Conservation (phyloP, 2,113 vertebrate genomes). For the Rhea americana region DNA sequence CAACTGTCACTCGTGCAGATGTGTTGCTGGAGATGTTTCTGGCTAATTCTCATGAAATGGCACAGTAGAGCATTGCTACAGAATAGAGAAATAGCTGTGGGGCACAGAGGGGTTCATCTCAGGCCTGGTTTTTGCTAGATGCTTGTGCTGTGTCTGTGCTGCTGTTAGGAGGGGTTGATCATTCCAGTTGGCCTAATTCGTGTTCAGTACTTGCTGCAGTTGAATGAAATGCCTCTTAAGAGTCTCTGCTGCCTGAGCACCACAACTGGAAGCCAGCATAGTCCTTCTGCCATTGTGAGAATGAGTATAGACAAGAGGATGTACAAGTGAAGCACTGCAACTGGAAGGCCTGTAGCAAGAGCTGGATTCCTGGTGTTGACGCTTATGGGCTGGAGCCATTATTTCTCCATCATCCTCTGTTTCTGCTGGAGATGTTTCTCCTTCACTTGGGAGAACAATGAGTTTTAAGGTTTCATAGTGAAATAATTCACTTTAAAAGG, state of each 20-base stretch:
- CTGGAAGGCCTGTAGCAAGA: neutral
- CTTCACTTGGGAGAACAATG: neutral
- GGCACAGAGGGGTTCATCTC: neutral
- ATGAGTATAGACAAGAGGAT: neutral
- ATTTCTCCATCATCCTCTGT: neutral
- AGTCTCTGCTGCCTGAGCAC: neutral
- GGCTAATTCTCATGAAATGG: neutral
- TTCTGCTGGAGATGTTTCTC: neutral
- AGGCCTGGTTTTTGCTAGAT: neutral
- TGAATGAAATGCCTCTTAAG: too few relatives aligned
- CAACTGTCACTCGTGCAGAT: neutral
- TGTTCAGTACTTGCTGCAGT: neutral
- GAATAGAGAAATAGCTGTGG: neutral
- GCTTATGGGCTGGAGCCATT: fast-evolving
- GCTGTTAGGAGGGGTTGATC: neutral
- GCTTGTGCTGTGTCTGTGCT: neutral
- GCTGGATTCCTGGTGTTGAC: neutral
- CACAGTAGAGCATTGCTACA: neutral
- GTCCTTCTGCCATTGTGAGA: neutral
- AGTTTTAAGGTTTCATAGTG: neutral
- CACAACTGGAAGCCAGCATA: neutral
- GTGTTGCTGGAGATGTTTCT: neutral
- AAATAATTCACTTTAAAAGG: neutral
- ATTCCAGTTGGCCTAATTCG: neutral
- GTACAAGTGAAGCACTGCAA: neutral